phyloP scores from a whole-genome alignment of 2,888 invertebrate genomes.

The Chrysolina haemoptera region DNA sequence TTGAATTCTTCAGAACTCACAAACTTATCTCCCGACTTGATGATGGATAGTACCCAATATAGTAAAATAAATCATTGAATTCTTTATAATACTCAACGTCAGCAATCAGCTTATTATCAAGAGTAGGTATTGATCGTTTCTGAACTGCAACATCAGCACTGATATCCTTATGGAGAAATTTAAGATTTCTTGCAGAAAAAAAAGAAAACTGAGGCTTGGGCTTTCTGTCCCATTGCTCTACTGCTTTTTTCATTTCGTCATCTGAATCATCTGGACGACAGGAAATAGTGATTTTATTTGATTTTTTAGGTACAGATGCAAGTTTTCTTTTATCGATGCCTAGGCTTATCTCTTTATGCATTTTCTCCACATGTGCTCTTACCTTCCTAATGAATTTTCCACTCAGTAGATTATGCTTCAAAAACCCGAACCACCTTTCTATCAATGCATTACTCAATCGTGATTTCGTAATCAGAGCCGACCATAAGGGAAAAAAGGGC shows the following conservation, averaged over 20 bases:
- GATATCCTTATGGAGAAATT: too few relatives aligned
- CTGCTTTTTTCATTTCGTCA: background rate
- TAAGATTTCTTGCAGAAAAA: background rate
- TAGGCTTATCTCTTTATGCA: background rate
- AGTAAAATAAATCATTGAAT: background rate
- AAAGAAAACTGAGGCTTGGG: background rate
- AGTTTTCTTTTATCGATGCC: background rate
- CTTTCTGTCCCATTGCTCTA: background rate
- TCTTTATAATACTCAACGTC: background rate
- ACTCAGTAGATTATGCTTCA: too few relatives aligned
- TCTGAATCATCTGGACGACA: background rate
- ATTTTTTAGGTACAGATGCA: too few relatives aligned
- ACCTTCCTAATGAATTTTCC: too few relatives aligned
- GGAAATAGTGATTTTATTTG: too few relatives aligned
- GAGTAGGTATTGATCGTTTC: background rate
- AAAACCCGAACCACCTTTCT: background rate
- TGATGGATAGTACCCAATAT: conserved; percentile 5
- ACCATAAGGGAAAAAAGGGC: background rate
- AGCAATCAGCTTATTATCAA: background rate
- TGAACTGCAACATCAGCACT: too few relatives aligned
- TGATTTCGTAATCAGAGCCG: background rate
- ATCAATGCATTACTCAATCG: background rate
- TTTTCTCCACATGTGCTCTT: background rate
- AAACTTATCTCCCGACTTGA: background rate
- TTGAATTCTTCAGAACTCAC: too few relatives aligned